Conservation (phyloP, 1,140 invertebrate species). For the Macrobrachium rosenbergii region DNA sequence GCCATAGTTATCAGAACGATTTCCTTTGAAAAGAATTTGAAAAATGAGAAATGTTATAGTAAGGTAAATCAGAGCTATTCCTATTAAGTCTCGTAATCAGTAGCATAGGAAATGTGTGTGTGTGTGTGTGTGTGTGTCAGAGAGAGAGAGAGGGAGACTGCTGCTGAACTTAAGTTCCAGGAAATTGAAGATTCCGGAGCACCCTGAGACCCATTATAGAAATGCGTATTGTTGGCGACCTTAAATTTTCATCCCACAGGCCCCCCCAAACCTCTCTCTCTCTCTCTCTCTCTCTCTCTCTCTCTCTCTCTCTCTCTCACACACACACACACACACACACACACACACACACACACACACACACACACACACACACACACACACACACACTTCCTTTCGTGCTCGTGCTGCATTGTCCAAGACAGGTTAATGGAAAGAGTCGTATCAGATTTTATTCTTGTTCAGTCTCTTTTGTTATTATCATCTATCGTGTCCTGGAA, state of each 20-base stretch:
- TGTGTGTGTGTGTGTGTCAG: background rate
- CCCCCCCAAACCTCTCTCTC: background rate
- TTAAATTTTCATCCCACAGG: background rate
- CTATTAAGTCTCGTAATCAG: background rate
- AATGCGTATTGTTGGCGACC: background rate
- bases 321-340: background rate
- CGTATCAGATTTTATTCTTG: background rate
- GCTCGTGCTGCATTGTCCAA: background rate
- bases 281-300: background rate
- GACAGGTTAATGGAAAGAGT: background rate
- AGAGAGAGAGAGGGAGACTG: conserved; percentile 2
- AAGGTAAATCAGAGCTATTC: background rate
- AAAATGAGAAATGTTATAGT: too few relatives aligned
- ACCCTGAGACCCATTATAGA: too few relatives aligned
- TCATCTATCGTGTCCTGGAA: too few relatives aligned
- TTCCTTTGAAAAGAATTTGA: too few relatives aligned
- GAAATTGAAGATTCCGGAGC: too few relatives aligned
- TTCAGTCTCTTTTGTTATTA: too few relatives aligned
- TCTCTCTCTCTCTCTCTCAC: background rate
- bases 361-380: background rate
- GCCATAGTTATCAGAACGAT: too few relatives aligned
- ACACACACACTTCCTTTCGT: background rate
- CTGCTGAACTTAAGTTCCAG: background rate
- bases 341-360: background rate
- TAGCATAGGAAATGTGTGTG: background rate